Evolutionary conservation across 23 tunicate genomes (phyloP).

Genomic region (Oikopleura vanhoeffeni): DNA sequence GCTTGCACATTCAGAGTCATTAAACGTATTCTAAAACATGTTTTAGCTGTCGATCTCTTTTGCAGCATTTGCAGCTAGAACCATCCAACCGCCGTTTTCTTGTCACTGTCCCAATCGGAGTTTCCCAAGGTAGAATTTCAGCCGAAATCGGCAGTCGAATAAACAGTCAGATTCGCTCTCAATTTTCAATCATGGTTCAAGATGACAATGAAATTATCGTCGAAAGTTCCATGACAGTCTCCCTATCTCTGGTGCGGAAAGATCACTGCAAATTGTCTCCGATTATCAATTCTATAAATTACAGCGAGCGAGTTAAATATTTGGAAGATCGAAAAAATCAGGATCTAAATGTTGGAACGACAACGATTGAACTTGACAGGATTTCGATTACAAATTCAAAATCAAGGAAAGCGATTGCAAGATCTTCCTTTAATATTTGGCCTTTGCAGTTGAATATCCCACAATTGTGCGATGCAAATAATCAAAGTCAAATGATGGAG

Average conservation of each 20-base stretch:
- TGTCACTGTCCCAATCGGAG: not conserved
- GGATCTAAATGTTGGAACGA: not conserved
- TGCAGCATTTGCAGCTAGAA: too few relatives aligned
- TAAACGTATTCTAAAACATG: too few relatives aligned
- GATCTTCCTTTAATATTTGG: not conserved
- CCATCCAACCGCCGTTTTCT: not conserved
- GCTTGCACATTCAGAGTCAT: too few relatives aligned
- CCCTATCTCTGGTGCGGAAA: not conserved
- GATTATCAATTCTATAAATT: not conserved
- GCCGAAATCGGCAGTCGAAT: not conserved
- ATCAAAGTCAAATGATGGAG: not conserved
- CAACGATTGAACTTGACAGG: not conserved
- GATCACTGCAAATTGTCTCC: not conserved
- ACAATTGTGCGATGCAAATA: not conserved
- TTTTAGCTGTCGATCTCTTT: too few relatives aligned
- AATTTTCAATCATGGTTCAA: not conserved
- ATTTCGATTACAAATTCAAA: not conserved
- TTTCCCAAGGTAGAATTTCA: not conserved
- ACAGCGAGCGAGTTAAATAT: not conserved
- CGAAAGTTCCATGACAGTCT: not conserved
- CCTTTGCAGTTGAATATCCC: slow-evolving; percentile 1
- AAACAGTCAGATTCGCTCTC: slow-evolving; percentile 1
- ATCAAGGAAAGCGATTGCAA: not conserved
- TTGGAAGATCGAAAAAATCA: not conserved
- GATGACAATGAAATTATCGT: not conserved